Base-by-base conservation (phyloP, 1,140 invertebrate species). In the Doryteuthis pealeii region DNA sequence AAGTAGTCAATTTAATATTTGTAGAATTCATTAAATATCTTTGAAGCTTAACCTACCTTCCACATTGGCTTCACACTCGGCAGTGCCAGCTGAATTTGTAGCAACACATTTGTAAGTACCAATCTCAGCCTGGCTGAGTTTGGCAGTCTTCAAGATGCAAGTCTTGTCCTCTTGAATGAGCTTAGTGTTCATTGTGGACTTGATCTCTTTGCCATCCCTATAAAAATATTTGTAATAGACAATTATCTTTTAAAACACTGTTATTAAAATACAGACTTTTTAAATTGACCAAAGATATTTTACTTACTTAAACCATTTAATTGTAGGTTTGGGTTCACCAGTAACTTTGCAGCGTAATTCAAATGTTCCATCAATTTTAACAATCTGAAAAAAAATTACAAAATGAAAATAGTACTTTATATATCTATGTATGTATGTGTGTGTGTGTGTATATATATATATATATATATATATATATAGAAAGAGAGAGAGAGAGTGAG, bases 161-260 rank as follows among this genome's bases (percentile, higher is more conserved):
- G 93, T 93, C 87, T 96, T 94, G 12, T 94, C 94, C 81, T 96
- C 94, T 80, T 93, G 94, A 15, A 89, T 91, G 85, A 94, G 91
- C 75, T 91, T 92, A 6, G 95, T 89, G 62, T 92, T 93, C 18
- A 93, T 91, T 14, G 91, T 92, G 72, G 92, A 91, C 70, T 92
- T 91, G 12, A 98, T 85, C 49, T 93, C 93, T 84, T 93, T 92
- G 82, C 95, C 96, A 85, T 97, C 94, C 83, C 90, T 90, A 54
- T 72, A 49, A 49, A 49, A n/a, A n/a, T n/a, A n/a, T n/a, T n/a
- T 6, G 18, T 14, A 6, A 62, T 62, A 62, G 10, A n/a, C 10
- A 10, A 5, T 40, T 40, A 10, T 40, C 3, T 40, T 40, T 40
- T 10, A 40, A 40, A 5, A 40, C 3, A 10, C 4, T 40, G 35